Conservation (phyloP, 2,113 vertebrate species). For the Oryzias melastigma region DNA sequence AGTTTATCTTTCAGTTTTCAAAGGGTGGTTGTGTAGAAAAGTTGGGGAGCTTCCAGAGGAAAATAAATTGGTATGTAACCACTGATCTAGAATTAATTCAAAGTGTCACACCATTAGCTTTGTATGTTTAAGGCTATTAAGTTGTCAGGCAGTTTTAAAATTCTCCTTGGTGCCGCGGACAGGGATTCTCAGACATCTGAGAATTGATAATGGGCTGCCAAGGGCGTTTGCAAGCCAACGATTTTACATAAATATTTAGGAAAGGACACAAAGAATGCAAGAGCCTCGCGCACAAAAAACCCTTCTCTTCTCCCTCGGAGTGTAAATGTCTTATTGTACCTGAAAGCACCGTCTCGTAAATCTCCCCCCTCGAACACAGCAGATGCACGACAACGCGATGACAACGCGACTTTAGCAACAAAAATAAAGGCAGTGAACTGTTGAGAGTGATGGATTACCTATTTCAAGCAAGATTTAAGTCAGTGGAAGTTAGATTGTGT, state of each 20-base stretch:
- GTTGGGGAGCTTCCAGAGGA: too few species aligned
- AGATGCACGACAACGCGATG: background rate
- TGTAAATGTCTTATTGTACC: constrained; percentile 9
- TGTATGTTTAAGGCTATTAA: constrained; percentile 35
- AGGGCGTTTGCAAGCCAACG: constrained; percentile 7
- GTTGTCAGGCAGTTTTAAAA: constrained; percentile 37
- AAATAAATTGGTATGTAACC: background rate
- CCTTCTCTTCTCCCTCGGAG: background rate
- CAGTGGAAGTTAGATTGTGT: constrained; percentile 10
- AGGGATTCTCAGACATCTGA: constrained; percentile 6
- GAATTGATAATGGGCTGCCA: constrained; percentile 33
- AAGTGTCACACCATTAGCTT: constrained; percentile 6
- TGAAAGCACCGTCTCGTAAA: constrained; percentile 9
- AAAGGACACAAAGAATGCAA: constrained; percentile 16
- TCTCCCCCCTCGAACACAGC: background rate
- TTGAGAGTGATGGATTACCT: constrained; percentile 44
- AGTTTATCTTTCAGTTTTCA: too few species aligned
- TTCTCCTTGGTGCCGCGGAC: constrained; percentile 24
- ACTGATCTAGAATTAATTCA: constrained; percentile 16
- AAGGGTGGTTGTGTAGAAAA: too few species aligned
- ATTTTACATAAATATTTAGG: constrained; percentile 11
- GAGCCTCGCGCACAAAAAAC: background rate
- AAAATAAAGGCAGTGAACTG: constrained; percentile 38
- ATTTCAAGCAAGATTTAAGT: constrained; percentile 43
- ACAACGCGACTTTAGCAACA: constrained; percentile 14